A percentile compares a stretch with the other conserved stretches of the same genome.
phyloP scores from a whole-genome alignment of 2,888 invertebrate genomes.

The Agrotis ipsilon region DNA sequence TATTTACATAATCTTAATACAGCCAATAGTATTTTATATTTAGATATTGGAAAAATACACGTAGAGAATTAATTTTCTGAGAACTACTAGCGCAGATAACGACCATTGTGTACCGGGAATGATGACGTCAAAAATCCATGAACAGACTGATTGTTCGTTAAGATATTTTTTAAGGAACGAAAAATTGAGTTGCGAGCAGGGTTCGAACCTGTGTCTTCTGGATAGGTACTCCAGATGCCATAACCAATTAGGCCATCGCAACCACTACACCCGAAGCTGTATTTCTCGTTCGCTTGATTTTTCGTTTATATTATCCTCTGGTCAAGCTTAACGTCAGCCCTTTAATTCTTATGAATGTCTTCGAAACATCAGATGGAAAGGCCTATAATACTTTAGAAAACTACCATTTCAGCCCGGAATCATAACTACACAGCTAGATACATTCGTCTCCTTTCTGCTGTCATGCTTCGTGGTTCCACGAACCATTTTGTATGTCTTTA shows the following conservation, averaged over 20 bases:
- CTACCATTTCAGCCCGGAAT: background rate
- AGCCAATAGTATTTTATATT: conserved; percentile 11
- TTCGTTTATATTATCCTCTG: background rate
- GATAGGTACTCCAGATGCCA: too few species aligned
- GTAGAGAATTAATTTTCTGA: background rate
- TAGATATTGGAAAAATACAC: background rate
- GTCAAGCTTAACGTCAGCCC: background rate
- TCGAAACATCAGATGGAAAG: background rate
- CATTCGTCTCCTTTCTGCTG: background rate
- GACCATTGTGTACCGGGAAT: background rate
- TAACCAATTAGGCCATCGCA: too few species aligned
- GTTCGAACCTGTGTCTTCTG: too few species aligned
- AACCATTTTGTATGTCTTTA: background rate
- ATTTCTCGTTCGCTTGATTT: too few species aligned
- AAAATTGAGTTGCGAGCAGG: too few species aligned
- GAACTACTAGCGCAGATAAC: background rate
- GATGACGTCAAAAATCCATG: background rate
- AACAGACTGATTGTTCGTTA: too few species aligned
- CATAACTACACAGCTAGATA: background rate
- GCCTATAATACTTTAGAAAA: background rate
- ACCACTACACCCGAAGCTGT: too few species aligned
- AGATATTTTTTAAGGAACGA: too few species aligned
- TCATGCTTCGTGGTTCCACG: background rate
- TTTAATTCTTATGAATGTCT: background rate
- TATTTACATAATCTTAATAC: background rate